Evolutionary conservation across 2,113 vertebrate species (phyloP).

Genomic region (Scatophagus argus): DNA sequence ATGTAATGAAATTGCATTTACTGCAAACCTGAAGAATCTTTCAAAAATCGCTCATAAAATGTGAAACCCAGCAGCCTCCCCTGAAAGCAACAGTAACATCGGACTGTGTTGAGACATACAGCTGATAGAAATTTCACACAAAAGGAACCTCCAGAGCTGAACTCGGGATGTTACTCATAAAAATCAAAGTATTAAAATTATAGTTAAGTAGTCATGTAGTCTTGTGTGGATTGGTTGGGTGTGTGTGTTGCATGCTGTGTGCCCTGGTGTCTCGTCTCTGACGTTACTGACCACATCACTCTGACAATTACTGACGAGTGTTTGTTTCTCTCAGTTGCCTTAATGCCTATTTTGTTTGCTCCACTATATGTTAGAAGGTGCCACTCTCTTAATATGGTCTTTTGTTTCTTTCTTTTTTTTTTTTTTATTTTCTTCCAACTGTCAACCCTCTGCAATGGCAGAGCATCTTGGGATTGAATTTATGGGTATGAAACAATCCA

Average conservation of each 20-base stretch:
- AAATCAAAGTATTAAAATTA: not conserved
- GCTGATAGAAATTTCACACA: not conserved
- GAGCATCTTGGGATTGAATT: slow-evolving; percentile 99
- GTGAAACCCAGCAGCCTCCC: not conserved
- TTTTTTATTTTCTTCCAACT: slow-evolving; percentile 74
- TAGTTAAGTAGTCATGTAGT: not conserved
- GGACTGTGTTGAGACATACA: slow-evolving; percentile 33
- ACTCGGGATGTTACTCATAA: not conserved
- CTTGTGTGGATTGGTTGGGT: slow-evolving; percentile 45
- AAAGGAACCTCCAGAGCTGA: not conserved
- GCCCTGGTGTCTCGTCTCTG: slow-evolving; percentile 52
- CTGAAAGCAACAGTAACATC: not conserved
- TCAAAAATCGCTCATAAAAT: not conserved
- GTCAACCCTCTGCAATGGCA: slow-evolving; percentile 93
- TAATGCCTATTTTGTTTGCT: slow-evolving; percentile 61
- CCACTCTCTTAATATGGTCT: slow-evolving; percentile 83
- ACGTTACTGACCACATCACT: slow-evolving; percentile 34
- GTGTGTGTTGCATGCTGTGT: slow-evolving; percentile 75
- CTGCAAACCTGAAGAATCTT: not conserved
- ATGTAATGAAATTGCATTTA: slow-evolving; percentile 34
- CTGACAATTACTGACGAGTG: slow-evolving; percentile 41
- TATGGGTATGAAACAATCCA: slow-evolving; percentile 96
- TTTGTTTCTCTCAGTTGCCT: slow-evolving; percentile 50
- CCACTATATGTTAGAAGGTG: slow-evolving; percentile 71
- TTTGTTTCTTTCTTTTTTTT: slow-evolving; percentile 74